Evolutionary conservation across 2,113 vertebrate genomes (phyloP).

Genomic region (human (Homo sapiens)): GRCh38 chr5:54546001-54546500

Average conservation of each 20-base stretch:
- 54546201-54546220: background rate
- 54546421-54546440: constrained; percentile 39
- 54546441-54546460: constrained; percentile 31
- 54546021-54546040: too few relatives aligned
- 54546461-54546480: constrained; percentile 54
- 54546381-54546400: background rate
- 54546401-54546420: background rate
- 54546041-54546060: background rate
- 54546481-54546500: constrained; percentile 39
- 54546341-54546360: background rate
- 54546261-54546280: constrained; percentile 7
- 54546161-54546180: background rate
- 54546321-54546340: background rate
- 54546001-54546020: background rate
- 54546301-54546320: constrained; percentile 1
- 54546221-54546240: background rate
- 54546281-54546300: background rate
- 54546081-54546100: background rate
- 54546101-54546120: background rate
- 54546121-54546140: background rate
- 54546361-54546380: constrained; percentile 21
- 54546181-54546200: background rate
- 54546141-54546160: background rate
- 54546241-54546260: constrained; percentile 9
- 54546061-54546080: background rate